Conservation (phyloP, 2,113 vertebrate genomes). For the Nothobranchius furzeri region DNA sequence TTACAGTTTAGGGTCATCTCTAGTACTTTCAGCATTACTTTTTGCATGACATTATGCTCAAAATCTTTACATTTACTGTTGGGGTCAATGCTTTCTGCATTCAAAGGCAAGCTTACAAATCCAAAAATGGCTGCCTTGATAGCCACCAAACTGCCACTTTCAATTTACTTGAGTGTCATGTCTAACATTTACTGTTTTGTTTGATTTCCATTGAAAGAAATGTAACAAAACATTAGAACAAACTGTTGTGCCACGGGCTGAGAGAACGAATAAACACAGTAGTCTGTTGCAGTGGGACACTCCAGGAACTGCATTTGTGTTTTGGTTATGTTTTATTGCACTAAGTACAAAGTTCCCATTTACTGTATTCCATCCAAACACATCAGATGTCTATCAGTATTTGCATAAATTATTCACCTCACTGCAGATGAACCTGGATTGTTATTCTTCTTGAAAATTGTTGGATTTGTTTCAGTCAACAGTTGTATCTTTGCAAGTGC, state of each 20-base stretch:
- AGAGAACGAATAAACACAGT: slow-evolving; percentile 1
- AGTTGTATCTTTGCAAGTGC: too few species aligned
- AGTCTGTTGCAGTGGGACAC: background rate
- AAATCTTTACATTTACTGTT: too few species aligned
- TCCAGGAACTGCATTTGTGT: slow-evolving; percentile 1
- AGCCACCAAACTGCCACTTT: too few species aligned
- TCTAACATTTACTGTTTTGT: background rate
- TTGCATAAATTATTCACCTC: slow-evolving; percentile 12
- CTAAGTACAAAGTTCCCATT: slow-evolving; percentile 17
- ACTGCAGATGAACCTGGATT: slow-evolving; percentile 3
- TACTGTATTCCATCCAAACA: background rate
- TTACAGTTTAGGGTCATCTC: too few species aligned
- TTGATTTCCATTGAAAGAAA: background rate
- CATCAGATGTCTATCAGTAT: slow-evolving; percentile 4
- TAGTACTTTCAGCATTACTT: too few species aligned
- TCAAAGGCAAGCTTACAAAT: too few species aligned
- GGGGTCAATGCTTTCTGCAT: too few species aligned
- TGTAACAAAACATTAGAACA: background rate
- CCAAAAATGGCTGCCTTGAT: too few species aligned
- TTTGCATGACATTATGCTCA: too few species aligned
- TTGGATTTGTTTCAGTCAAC: background rate
- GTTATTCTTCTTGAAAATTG: slow-evolving; percentile 25
- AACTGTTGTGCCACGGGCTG: too few species aligned
- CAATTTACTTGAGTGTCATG: too few species aligned
- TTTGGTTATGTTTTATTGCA: slow-evolving; percentile 1